phyloP scores from a whole-genome alignment of 1,140 invertebrate genomes.

The Drosophila varians region DNA sequence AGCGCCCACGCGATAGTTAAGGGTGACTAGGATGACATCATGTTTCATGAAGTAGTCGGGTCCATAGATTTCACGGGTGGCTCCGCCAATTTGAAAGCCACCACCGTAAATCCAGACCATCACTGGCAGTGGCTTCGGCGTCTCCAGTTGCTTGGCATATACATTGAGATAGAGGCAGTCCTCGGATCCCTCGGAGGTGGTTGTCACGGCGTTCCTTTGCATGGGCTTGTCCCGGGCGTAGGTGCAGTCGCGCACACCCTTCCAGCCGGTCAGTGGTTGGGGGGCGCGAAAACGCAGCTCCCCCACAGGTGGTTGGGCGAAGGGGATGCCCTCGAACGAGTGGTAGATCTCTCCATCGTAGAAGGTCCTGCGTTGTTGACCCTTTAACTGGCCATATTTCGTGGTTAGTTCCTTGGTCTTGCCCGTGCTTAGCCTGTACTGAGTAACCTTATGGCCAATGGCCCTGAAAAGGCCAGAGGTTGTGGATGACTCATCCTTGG shows the following conservation, averaged over 20 bases:
- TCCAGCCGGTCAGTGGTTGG: slow-evolving; percentile 84
- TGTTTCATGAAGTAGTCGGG: slow-evolving; percentile 87
- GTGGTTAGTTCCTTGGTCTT: slow-evolving; percentile 48
- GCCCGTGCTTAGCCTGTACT: slow-evolving; percentile 52
- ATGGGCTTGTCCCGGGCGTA: slow-evolving; percentile 50
- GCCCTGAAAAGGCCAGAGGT: slow-evolving; percentile 24
- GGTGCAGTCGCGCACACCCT: slow-evolving; percentile 83
- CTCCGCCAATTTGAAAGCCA: slow-evolving; percentile 85
- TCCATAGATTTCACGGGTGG: slow-evolving; percentile 83
- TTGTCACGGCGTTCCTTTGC: slow-evolving; percentile 47
- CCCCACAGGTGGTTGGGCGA: slow-evolving; percentile 87
- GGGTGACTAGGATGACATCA: slow-evolving; percentile 87
- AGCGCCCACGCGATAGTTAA: slow-evolving; percentile 88
- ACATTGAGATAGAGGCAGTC: slow-evolving; percentile 77
- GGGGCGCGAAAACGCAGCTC: slow-evolving; percentile 87
- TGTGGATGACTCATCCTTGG: slow-evolving; percentile 23
- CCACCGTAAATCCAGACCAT: slow-evolving; percentile 90
- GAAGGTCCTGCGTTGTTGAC: slow-evolving; percentile 53
- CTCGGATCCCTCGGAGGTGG: slow-evolving; percentile 53
- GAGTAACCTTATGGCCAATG: slow-evolving; percentile 58
- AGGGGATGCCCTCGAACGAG: slow-evolving; percentile 86
- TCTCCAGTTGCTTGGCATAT: slow-evolving; percentile 67
- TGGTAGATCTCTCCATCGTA: slow-evolving; percentile 72
- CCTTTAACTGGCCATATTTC: slow-evolving; percentile 59
- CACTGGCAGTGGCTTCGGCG: slow-evolving; percentile 84